Percentiles rank a stretch among this genome's conserved stretches.
Evolutionary conservation across 2,888 invertebrate species (phyloP).

Genomic region (Amphimallon solstitiale): DNA sequence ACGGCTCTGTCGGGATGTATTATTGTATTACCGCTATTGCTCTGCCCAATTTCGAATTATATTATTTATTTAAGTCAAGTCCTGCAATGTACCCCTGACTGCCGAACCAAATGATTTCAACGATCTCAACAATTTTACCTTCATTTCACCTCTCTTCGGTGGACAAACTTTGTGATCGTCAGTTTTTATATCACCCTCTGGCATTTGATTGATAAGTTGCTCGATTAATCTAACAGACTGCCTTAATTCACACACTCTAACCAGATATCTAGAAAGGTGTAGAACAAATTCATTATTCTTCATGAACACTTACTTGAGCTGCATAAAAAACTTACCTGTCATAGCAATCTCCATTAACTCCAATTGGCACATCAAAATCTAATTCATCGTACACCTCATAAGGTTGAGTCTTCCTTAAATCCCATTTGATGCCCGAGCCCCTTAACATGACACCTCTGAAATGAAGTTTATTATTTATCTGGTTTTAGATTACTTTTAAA

Average conservation of each 20-base stretch:
- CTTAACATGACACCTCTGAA: slow-evolving; percentile 80
- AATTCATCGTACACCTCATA: slow-evolving; percentile 86
- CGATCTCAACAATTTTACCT: slow-evolving; percentile 64
- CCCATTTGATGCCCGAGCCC: slow-evolving; percentile 88
- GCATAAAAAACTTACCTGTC: slow-evolving; percentile 68
- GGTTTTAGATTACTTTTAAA: not conserved
- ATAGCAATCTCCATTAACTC: slow-evolving; percentile 84
- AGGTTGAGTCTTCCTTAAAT: slow-evolving; percentile 81
- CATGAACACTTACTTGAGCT: not conserved
- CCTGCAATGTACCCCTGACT: no score
- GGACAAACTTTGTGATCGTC: slow-evolving; percentile 84
- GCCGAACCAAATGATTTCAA: no score
- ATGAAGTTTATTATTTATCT: slow-evolving; percentile 21
- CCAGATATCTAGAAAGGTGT: slow-evolving; percentile 65
- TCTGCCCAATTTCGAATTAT: no score
- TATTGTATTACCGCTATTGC: no score
- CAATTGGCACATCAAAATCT: slow-evolving; percentile 86
- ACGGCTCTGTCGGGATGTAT: no score
- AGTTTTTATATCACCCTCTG: slow-evolving; percentile 77
- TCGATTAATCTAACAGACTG: slow-evolving; percentile 81
- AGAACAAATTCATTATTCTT: not conserved
- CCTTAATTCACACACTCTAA: slow-evolving; percentile 77
- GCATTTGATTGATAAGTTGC: slow-evolving; percentile 87
- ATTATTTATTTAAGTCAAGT: no score
- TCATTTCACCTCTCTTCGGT: slow-evolving; percentile 84